A percentile compares a stretch with the other conserved stretches of the same genome.
These are phyloP conservation scores for Corythaeola cristata DNA, from an alignment of 2,113 vertebrate species.

Conservation along the genomic window DNA sequence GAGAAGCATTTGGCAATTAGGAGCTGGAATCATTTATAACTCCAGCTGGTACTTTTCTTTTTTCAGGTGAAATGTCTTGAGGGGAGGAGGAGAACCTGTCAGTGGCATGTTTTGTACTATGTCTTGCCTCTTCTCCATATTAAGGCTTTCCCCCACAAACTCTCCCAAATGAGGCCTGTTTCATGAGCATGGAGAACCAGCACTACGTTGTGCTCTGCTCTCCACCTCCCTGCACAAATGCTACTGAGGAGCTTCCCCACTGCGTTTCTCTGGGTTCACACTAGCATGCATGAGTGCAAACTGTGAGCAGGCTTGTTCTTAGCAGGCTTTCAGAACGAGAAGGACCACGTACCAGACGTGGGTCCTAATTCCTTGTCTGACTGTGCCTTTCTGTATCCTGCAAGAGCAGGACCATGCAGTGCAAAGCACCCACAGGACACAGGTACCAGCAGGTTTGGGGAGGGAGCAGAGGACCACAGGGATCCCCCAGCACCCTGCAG, in stretches of 20 bases:
- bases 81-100: slow-evolving; percentile 18
- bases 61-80: slow-evolving; percentile 38
- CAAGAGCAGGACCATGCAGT: neutral
- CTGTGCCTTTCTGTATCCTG: neutral
- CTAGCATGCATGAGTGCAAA: neutral
- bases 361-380: neutral
- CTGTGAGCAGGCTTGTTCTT: neutral
- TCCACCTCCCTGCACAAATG: neutral
- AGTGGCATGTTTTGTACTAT: neutral
- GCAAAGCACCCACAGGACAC: neutral
- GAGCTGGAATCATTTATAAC: slow-evolving; percentile 35
- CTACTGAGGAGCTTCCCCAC: neutral
- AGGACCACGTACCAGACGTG: fast-evolving
- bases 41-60: slow-evolving; percentile 55
- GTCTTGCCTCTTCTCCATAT: neutral
- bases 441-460: neutral
- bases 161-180: neutral
- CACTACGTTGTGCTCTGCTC: neutral
- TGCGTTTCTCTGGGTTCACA: neutral
- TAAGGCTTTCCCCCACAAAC: neutral
- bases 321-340: neutral
- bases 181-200: neutral
- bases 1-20: slow-evolving; percentile 43
- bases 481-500: neutral
- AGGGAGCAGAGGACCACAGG: neutral